phyloP scores from a whole-genome alignment of 35 echinoderm and acorn worm species.

The Ophiothrix spiculata region DNA sequence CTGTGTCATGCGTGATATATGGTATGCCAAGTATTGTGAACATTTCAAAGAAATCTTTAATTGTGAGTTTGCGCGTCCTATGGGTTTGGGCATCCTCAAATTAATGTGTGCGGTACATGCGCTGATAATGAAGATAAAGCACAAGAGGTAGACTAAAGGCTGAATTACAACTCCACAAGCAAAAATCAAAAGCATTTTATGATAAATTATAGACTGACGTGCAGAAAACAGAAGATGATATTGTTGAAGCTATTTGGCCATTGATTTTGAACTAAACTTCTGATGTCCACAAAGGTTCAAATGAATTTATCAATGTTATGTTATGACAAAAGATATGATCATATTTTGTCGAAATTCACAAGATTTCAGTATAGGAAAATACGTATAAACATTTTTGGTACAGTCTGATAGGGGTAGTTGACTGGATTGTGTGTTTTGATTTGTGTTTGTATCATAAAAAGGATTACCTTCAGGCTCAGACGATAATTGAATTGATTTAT shows the following conservation, averaged over 20 bases:
- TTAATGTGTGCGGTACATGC: conserved; percentile 31
- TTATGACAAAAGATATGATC: too few species aligned
- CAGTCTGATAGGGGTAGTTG: too few species aligned
- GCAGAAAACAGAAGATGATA: background rate
- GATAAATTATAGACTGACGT: background rate
- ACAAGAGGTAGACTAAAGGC: background rate
- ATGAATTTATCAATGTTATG: too few species aligned
- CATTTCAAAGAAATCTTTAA: conserved; percentile 36
- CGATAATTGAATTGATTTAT: too few species aligned
- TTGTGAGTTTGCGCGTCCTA: too few species aligned
- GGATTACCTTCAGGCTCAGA: too few species aligned
- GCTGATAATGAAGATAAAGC: background rate
- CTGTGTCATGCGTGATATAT: background rate
- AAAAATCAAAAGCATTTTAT: background rate
- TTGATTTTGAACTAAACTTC: conserved; percentile 5
- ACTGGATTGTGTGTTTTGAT: too few species aligned
- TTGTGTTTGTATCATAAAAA: too few species aligned
- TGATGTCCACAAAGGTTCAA: background rate
- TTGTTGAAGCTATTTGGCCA: background rate
- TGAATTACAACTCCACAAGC: conserved; percentile 4
- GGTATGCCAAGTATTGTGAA: background rate
- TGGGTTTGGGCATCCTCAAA: conserved; percentile 21
- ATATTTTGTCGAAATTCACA: too few species aligned
- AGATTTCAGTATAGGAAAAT: too few species aligned
- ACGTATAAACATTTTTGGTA: too few species aligned